A percentile compares a stretch with the other conserved stretches of the same genome.
phyloP scores from a whole-genome alignment of 2,113 vertebrate species.

The Carassius carassius region DNA sequence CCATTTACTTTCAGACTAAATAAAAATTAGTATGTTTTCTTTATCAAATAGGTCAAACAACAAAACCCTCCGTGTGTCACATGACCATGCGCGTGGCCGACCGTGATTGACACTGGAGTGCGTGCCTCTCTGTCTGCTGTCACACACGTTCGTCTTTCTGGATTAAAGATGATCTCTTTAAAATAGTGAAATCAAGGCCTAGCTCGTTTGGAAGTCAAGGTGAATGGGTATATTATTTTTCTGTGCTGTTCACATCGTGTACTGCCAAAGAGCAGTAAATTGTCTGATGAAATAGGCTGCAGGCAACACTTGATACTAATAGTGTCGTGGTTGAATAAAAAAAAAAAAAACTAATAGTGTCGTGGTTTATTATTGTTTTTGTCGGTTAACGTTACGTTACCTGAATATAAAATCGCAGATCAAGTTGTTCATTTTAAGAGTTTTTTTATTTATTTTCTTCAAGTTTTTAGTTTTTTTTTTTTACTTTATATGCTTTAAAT shows the following conservation, averaged over 20 bases:
- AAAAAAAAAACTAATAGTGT: not conserved
- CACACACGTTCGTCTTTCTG: not conserved
- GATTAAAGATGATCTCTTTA: not conserved
- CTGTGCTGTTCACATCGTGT: not conserved
- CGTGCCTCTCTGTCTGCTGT: not conserved
- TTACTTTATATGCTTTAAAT: not conserved
- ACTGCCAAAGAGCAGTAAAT: not conserved
- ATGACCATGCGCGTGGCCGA: constrained; percentile 21
- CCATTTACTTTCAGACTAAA: not conserved
- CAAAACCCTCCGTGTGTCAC: constrained; percentile 8
- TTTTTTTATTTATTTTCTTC: too few species aligned
- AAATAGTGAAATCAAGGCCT: not conserved
- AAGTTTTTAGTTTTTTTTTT: not conserved
- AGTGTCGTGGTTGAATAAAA: not conserved
- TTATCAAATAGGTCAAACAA: not conserved
- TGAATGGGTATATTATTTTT: not conserved
- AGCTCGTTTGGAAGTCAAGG: constrained; percentile 9
- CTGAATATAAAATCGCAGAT: not conserved
- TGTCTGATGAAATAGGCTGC: not conserved
- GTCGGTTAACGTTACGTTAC: not conserved
- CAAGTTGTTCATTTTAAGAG: not conserved
- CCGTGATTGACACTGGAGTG: not conserved
- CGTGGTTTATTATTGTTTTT: not conserved
- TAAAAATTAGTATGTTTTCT: not conserved
- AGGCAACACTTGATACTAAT: not conserved